Conservation (phyloP, 2,888 invertebrate genomes). For the Himalopsyche kuldschensis region DNA sequence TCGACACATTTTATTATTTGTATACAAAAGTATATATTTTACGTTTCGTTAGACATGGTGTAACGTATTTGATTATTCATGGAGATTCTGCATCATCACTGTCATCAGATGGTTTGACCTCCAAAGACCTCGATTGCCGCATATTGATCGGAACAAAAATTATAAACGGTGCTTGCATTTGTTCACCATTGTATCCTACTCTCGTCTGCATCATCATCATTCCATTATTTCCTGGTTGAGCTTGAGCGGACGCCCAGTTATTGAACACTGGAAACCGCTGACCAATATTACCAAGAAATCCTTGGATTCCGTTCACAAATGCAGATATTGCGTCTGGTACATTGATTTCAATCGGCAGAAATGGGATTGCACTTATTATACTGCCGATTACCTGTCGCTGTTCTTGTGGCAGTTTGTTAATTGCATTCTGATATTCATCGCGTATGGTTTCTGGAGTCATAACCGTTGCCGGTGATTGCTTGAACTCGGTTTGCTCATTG, state of each 20-base stretch:
- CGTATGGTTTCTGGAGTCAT: constrained; percentile 13
- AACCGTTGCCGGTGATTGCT: not conserved
- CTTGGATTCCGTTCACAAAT: constrained; percentile 48
- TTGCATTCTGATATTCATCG: not conserved
- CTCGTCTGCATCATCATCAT: not conserved
- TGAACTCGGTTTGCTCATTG: not conserved
- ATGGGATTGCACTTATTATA: constrained; percentile 58
- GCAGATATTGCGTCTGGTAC: constrained; percentile 60
- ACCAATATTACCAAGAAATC: constrained; percentile 49
- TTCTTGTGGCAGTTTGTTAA: not conserved
- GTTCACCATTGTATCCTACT: not conserved
- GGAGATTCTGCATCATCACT: not conserved
- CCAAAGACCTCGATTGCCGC: not conserved
- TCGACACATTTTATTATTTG: too few relatives aligned
- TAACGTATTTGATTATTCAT: not conserved
- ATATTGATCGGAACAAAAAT: not conserved
- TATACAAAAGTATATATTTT: not conserved
- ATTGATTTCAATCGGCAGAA: constrained; percentile 65
- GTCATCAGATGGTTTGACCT: not conserved
- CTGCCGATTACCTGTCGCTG: constrained; percentile 44
- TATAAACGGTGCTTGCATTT: not conserved
- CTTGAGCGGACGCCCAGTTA: constrained; percentile 4
- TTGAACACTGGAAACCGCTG: constrained; percentile 46
- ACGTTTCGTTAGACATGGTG: not conserved
- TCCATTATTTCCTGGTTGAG: not conserved